Conservation (phyloP, 2,797 vertebrate species). For the Rhinella marina region DNA sequence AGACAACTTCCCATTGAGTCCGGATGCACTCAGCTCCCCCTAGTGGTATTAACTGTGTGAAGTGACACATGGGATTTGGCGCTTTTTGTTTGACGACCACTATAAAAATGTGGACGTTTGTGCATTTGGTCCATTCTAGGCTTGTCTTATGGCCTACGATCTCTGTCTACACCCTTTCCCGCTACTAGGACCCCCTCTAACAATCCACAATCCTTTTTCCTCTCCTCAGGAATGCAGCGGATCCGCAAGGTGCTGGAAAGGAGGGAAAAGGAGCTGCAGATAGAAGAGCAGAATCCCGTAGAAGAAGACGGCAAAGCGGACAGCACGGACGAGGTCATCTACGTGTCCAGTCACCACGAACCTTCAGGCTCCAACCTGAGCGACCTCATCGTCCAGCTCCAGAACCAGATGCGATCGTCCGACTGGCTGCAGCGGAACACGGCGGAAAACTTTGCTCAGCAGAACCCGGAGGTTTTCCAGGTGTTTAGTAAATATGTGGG, state of each 20-base stretch:
- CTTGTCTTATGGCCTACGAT: too few species aligned
- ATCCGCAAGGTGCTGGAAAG: constrained; percentile 80
- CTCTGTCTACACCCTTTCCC: background rate
- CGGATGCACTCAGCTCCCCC: too few species aligned
- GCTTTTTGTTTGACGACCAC: too few species aligned
- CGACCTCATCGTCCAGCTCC: constrained; percentile 84
- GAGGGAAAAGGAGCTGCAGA: constrained; percentile 66
- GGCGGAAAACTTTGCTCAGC: constrained; percentile 76
- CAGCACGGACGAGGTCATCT: constrained; percentile 71
- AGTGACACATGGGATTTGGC: too few species aligned
- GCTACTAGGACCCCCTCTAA: background rate
- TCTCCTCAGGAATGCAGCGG: constrained; percentile 82
- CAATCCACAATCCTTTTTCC: background rate
- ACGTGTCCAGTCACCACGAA: constrained; percentile 72
- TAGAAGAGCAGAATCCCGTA: constrained; percentile 66
- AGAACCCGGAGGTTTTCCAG: constrained; percentile 75
- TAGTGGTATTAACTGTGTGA: too few species aligned
- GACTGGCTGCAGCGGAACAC: constrained; percentile 87
- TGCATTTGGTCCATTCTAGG: background rate
- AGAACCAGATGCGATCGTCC: constrained; percentile 84
- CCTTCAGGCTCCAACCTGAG: constrained; percentile 71
- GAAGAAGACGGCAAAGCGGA: constrained; percentile 66
- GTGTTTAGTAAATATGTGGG: constrained; percentile 50
- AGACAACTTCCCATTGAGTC: too few species aligned
- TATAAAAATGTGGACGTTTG: too few species aligned